These are phyloP conservation scores for Aplodontia rufa DNA, from an alignment of 2,113 vertebrate species.

Conservation along the genomic window DNA sequence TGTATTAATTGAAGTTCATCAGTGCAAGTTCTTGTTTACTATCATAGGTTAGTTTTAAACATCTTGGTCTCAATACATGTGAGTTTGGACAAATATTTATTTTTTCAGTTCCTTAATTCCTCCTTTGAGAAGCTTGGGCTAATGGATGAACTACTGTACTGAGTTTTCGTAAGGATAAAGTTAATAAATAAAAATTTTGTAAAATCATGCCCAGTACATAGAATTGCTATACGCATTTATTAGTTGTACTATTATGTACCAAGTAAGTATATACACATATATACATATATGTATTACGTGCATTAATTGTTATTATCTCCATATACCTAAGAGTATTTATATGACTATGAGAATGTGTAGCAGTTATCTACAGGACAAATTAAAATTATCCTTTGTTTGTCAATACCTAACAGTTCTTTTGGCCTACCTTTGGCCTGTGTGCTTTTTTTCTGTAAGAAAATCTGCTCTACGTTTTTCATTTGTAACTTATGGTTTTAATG, in stretches of 20 bases:
- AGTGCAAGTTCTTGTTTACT: too few relatives aligned
- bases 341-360: background rate
- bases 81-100: background rate
- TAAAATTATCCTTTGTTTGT: background rate
- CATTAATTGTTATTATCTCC: background rate
- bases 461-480: background rate
- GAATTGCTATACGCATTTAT: background rate
- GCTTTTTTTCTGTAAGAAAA: background rate
- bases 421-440: background rate
- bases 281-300: too few relatives aligned
- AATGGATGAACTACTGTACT: background rate
- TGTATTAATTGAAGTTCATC: background rate
- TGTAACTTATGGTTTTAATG: background rate
- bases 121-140: background rate
- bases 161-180: background rate
- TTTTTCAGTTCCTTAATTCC: background rate
- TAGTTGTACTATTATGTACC: background rate
- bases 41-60: background rate
- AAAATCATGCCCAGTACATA: background rate
- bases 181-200: background rate
- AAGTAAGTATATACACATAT: background rate
- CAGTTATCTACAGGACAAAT: background rate
- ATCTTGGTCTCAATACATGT: background rate
- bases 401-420: background rate
- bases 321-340: background rate